Evolutionary conservation across 2,888 invertebrate species (phyloP).

Genomic region (Mesorhabditis sp.): DNA sequence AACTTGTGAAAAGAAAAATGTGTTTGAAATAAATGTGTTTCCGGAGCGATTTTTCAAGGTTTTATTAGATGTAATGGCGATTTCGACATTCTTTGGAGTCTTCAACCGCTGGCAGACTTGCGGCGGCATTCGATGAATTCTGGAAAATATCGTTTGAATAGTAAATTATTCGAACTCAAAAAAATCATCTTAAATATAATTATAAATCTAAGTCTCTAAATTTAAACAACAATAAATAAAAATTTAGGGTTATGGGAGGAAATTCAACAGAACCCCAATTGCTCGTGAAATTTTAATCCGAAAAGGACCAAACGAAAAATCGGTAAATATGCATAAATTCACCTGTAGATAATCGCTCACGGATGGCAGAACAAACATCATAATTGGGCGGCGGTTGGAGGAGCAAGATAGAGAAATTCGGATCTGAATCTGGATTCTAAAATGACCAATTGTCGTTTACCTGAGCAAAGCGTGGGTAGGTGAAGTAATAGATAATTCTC

Average conservation of each 20-base stretch:
- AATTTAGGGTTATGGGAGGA: too few species aligned
- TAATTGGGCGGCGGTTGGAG: conserved; percentile 6
- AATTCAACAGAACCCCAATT: too few species aligned
- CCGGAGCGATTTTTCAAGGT: not conserved
- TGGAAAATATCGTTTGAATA: not conserved
- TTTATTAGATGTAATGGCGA: not conserved
- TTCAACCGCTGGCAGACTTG: not conserved
- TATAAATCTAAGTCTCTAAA: too few species aligned
- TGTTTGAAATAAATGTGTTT: too few species aligned
- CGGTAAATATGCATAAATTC: not conserved
- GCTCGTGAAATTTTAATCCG: too few species aligned
- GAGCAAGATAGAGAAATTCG: not conserved
- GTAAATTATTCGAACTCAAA: not conserved
- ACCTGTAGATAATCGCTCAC: not conserved
- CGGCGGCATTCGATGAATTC: conserved; percentile 5
- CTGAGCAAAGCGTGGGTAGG: not conserved
- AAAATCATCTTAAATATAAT: too few species aligned
- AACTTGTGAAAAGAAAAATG: too few species aligned
- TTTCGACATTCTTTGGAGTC: not conserved
- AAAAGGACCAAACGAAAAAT: too few species aligned
- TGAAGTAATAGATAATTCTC: not conserved
- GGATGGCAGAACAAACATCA: not conserved
- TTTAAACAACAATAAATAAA: too few species aligned
- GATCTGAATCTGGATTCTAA: not conserved
- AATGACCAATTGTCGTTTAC: not conserved